A percentile compares a stretch with the other conserved stretches of the same genome.
These are phyloP conservation scores for Tichodroma muraria DNA, from an alignment of 2,113 vertebrate species.

Conservation along the genomic window DNA sequence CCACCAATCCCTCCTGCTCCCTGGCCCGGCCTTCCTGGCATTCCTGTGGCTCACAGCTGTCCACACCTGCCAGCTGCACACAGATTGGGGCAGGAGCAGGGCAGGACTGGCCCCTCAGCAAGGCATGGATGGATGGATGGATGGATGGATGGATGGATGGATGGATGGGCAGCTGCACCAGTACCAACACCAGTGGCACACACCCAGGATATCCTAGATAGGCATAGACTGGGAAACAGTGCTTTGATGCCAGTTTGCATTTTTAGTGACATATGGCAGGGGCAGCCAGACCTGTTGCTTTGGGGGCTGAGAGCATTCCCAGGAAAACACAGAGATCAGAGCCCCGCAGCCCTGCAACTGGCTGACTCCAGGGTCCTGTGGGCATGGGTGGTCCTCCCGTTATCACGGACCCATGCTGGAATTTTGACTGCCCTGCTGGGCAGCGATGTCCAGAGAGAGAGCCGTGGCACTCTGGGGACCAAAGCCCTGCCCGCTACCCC, in stretches of 20 bases:
- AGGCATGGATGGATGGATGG: neutral
- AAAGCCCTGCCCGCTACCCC: neutral
- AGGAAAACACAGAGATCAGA: neutral
- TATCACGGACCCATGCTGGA: neutral
- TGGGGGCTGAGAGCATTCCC: neutral
- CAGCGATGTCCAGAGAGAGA: neutral
- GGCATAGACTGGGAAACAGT: rapidly evolving
- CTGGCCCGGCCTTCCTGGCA: rapidly evolving
- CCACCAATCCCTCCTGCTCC: neutral
- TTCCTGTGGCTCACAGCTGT: rapidly evolving
- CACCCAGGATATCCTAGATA: neutral
- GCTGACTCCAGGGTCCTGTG: neutral
- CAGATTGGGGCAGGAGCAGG: neutral
- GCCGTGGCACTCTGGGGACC: rapidly evolving
- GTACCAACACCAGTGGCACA: rapidly evolving
- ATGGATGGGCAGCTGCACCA: no score
- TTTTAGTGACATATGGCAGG: neutral
- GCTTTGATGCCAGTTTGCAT: neutral
- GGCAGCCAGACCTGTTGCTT: rapidly evolving
- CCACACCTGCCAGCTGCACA: neutral
- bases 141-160: neutral
- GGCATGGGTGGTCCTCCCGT: rapidly evolving
- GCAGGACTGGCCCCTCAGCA: neutral
- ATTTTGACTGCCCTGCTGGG: neutral
- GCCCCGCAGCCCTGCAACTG: neutral